Percentiles rank a stretch among this genome's conserved stretches.
Conservation (phyloP, 2,888 invertebrate species). For the Ornithoptera priamus region DNA sequence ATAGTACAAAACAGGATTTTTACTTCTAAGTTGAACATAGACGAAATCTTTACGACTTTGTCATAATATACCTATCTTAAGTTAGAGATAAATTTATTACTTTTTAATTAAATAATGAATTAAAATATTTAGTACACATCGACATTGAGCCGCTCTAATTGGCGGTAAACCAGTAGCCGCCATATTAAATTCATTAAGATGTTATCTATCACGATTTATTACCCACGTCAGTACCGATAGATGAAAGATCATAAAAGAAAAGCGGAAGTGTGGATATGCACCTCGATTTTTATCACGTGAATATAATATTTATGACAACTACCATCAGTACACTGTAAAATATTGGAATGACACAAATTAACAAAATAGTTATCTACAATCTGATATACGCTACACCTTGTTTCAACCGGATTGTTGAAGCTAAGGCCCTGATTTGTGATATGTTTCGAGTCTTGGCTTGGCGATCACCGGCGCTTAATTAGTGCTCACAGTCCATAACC, state of each 20-base stretch:
- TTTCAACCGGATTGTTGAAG: too few species aligned
- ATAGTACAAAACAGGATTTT: too few species aligned
- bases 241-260: slow-evolving; percentile 5
- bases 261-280: slow-evolving; percentile 9
- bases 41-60: not conserved
- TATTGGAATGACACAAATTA: not conserved
- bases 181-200: slow-evolving; percentile 18
- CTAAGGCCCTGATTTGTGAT: too few species aligned
- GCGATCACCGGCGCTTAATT: too few species aligned
- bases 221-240: slow-evolving; percentile 3
- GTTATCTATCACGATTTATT: slow-evolving; percentile 13
- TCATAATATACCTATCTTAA: not conserved
- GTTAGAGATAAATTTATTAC: slow-evolving; percentile 1
- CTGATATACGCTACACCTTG: too few species aligned
- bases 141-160: slow-evolving; percentile 17
- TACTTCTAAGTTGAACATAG: too few species aligned
- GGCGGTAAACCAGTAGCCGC: slow-evolving; percentile 18
- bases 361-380: not conserved
- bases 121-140: not conserved
- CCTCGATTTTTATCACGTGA: slow-evolving; percentile 10
- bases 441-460: too few species aligned
- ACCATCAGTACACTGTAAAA: not conserved
- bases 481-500: too few species aligned
- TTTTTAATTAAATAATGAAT: slow-evolving; percentile 7
- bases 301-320: not conserved